phyloP scores from a whole-genome alignment of 2,888 invertebrate species.

The Sphaerophoria taeniata region DNA sequence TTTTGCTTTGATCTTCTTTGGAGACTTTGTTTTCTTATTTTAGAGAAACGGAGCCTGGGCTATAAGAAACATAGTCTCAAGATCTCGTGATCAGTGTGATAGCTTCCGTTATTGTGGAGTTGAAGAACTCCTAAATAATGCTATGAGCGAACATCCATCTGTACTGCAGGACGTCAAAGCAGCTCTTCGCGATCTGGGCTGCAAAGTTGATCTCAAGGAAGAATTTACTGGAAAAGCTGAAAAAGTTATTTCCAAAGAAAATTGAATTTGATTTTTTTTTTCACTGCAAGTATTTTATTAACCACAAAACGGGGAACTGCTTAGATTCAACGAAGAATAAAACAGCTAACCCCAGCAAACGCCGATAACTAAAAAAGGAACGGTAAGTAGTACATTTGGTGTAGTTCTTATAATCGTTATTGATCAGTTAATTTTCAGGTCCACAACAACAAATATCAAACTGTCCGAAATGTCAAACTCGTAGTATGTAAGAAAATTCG shows the following conservation, averaged over 20 bases:
- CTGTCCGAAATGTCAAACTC: too few relatives aligned
- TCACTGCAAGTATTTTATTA: conserved; percentile 10
- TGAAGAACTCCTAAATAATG: conserved; percentile 87
- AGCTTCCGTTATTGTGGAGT: conserved; percentile 87
- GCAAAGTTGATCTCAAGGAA: conserved; percentile 91
- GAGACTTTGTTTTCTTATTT: conserved; percentile 46
- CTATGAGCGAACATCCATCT: conserved; percentile 84
- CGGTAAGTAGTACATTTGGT: too few relatives aligned
- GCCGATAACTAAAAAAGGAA: conserved; percentile 31
- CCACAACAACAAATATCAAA: too few relatives aligned
- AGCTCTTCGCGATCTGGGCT: conserved; percentile 92
- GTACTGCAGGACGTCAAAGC: conserved; percentile 91
- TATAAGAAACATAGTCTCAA: conserved; percentile 93
- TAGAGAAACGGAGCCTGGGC: conserved; percentile 94
- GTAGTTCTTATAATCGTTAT: too few relatives aligned
- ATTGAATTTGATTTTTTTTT: not conserved
- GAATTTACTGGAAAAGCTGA: conserved; percentile 90
- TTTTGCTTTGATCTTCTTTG: not conserved
- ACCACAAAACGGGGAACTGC: conserved; percentile 19
- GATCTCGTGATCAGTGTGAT: conserved; percentile 88
- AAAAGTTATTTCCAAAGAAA: conserved; percentile 79
- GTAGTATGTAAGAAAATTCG: too few relatives aligned
- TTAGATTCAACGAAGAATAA: conserved; percentile 15
- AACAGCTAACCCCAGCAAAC: not conserved
- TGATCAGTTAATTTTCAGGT: too few relatives aligned